Conservation (phyloP, 2,113 vertebrate genomes). For the Cisticola juncidis region DNA sequence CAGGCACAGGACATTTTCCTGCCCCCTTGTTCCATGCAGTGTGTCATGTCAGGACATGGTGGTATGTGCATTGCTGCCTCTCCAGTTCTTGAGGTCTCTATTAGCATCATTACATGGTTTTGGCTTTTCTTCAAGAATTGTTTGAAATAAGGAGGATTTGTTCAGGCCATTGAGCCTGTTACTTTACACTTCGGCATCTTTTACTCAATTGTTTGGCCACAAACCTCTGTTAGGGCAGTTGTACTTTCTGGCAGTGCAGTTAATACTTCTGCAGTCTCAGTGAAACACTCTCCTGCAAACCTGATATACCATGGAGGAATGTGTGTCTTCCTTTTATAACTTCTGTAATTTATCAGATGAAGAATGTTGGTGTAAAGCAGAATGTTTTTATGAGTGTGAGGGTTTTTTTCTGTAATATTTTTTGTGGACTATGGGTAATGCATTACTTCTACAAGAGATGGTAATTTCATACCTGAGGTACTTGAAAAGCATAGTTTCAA, state of each 20-base stretch:
- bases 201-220: neutral
- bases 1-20: neutral
- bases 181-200: neutral
- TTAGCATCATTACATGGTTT: neutral
- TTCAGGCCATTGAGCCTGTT: neutral
- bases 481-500: neutral
- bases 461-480: neutral
- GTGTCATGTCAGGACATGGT: neutral
- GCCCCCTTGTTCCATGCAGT: accelerated
- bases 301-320: neutral
- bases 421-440: neutral
- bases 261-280: neutral
- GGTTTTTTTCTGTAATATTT: accelerated
- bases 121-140: neutral
- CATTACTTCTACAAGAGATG: neutral
- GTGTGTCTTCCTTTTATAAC: neutral
- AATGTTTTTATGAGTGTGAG: neutral
- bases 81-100: neutral
- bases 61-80: neutral
- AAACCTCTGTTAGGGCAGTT: neutral
- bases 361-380: neutral
- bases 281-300: neutral
- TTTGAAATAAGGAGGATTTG: neutral
- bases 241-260: neutral
- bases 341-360: neutral